phyloP scores from a whole-genome alignment of 1,140 invertebrate genomes.

The Globodera ellingtonae region DNA sequence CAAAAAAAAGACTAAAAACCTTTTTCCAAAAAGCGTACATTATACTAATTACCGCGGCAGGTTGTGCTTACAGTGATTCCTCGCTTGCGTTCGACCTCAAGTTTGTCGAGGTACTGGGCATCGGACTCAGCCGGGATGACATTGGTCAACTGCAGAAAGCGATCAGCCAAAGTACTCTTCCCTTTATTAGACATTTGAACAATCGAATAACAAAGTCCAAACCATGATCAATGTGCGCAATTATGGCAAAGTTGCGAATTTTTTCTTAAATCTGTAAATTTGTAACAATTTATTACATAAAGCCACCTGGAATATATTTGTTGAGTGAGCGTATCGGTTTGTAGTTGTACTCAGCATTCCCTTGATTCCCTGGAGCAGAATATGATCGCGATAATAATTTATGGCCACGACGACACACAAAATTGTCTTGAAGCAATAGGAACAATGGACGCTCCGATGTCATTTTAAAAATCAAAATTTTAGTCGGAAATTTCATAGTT shows the following conservation, averaged over 20 bases:
- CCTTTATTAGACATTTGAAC: slow-evolving; percentile 63
- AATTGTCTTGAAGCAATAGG: not conserved
- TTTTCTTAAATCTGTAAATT: slow-evolving; percentile 68
- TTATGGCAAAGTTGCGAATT: slow-evolving; percentile 91
- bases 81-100: slow-evolving; percentile 78
- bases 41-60: no score
- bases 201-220: slow-evolving; percentile 1
- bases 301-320: slow-evolving; percentile 22
- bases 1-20: no score
- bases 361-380: slow-evolving; percentile 9
- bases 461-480: not conserved
- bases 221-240: slow-evolving; percentile 94
- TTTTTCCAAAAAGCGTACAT: no score
- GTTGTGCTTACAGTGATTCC: slow-evolving; percentile 79
- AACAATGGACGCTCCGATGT: not conserved
- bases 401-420: not conserved
- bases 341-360: not conserved
- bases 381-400: slow-evolving; percentile 3
- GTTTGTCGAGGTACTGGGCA: slow-evolving; percentile 83
- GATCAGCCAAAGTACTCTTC: slow-evolving; percentile 90
- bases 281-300: not conserved
- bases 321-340: not conserved
- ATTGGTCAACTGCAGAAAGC: slow-evolving; percentile 81
- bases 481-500: no score
- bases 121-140: slow-evolving; percentile 55